Evolutionary conservation across 2,888 invertebrate genomes (phyloP), one percentile per base, ranked within the genome.

Genomic region (Nymphalis polychloros): DNA sequence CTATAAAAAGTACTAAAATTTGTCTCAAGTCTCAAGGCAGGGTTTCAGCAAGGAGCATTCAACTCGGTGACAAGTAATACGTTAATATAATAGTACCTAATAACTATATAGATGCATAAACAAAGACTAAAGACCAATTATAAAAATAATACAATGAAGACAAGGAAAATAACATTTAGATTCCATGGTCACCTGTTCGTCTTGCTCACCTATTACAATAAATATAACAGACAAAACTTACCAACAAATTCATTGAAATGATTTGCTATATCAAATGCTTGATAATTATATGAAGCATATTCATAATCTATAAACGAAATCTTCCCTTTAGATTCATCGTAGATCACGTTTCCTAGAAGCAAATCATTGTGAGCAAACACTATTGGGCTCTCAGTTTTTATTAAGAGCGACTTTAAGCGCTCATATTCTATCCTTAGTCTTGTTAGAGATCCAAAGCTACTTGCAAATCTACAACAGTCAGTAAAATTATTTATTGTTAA

Each of bases 311-410:
- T 99, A 86, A 99, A 99, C 60, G 96, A 95, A 59, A 98, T 95
- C 68, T 90, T 93, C 76, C 94, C 93, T 76, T 94, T 90, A 69
- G 89, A 87, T 82, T 95, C 92, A 81, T 97, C 95, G 89, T 96
- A 96, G 78, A 99, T 95, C 73, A 99, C 95, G 92, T 99, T 99
- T 81, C 96, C 97, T 82, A 99, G 94, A 80, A 99, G 94, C 75
- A 99, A 94, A 94, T 99, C 99, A 93, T 99, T 99, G 93, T 99
- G 99, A 86, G 97, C 96, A 93, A 98, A 98, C 71, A 98, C 98
- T 74, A 98, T 88, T 52, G 97, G 96, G 93, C 95, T 97, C 77
- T 94, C 89, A 57, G 95, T 86, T 80, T 93, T 90, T 73, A 91
- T 92, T 81, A 98, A 92, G 76, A 93, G 93, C 61, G 90, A 89